These are phyloP conservation scores for Ormia ochracea DNA, from an alignment of 2,888 invertebrate genomes.

Conservation along the genomic window DNA sequence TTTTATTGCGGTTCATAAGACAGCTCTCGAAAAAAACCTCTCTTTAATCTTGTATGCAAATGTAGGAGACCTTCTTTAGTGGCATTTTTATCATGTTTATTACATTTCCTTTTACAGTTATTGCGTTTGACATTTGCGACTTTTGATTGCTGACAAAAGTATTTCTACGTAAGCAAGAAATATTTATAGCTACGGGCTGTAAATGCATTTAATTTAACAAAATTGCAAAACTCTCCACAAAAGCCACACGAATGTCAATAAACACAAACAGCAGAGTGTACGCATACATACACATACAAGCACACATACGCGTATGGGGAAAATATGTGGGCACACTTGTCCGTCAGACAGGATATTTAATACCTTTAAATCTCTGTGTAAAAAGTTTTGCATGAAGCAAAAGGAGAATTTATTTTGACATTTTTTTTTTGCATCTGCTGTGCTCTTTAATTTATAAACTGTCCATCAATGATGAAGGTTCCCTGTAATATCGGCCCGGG, in stretches of 20 bases:
- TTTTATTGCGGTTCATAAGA: background rate
- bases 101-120: background rate
- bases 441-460: conserved; percentile 1
- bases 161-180: conserved; percentile 35
- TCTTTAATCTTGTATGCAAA: background rate
- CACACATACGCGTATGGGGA: background rate
- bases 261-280: background rate
- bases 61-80: background rate
- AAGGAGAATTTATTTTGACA: background rate
- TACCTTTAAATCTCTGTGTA: background rate
- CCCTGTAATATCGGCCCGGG: conserved; percentile 43
- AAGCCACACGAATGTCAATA: conserved; percentile 5
- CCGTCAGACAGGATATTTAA: background rate
- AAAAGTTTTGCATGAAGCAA: background rate
- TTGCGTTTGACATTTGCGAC: conserved; percentile 22
- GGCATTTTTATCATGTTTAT: background rate
- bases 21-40: background rate
- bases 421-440: background rate
- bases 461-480: conserved; percentile 30
- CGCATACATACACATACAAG: background rate
- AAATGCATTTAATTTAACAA: conserved; percentile 38
- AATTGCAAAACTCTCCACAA: conserved; percentile 34
- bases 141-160: conserved; percentile 41
- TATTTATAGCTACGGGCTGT: conserved; percentile 48
- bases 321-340: background rate